Percentiles rank a stretch among this genome's conserved stretches.
These are phyloP conservation scores for Saiga tatarica DNA, from an alignment of 2,113 vertebrate genomes.

Conservation along the genomic window DNA sequence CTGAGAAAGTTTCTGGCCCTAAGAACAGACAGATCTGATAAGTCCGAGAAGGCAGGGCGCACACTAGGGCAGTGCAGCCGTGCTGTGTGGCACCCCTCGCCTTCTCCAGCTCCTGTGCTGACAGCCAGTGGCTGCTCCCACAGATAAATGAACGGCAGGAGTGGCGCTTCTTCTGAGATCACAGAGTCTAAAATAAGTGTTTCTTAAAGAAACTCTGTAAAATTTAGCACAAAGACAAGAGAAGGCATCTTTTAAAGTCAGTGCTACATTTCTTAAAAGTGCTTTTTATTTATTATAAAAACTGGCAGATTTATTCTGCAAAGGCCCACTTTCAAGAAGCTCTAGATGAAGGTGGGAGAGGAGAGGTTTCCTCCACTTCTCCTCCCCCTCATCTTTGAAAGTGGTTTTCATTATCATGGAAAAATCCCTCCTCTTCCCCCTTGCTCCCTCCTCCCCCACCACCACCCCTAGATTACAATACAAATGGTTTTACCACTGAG, in stretches of 20 bases:
- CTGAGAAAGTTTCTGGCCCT: neutral
- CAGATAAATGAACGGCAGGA: neutral
- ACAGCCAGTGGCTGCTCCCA: neutral
- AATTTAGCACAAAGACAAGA: neutral
- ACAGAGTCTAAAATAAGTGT: neutral
- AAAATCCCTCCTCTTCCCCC: neutral
- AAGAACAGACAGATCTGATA: neutral
- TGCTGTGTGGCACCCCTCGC: accelerated
- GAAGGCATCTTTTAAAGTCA: constrained; percentile 8
- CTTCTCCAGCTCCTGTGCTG: neutral
- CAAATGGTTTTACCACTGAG: neutral
- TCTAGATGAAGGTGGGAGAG: constrained; percentile 23
- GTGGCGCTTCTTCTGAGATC: neutral
- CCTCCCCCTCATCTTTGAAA: neutral
- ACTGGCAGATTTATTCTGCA: constrained; percentile 65
- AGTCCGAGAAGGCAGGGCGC: neutral
- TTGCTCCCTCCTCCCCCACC: neutral
- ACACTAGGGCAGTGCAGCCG: too few relatives aligned
- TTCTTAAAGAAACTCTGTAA: neutral
- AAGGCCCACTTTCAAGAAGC: constrained; percentile 57
- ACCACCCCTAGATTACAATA: neutral
- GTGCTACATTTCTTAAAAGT: neutral
- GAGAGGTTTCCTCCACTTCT: neutral
- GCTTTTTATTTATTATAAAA: constrained; percentile 48
- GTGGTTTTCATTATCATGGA: neutral